These are phyloP conservation scores for Rhinophrynus dorsalis DNA, from an alignment of 2,797 vertebrate genomes.

Conservation along the genomic window DNA sequence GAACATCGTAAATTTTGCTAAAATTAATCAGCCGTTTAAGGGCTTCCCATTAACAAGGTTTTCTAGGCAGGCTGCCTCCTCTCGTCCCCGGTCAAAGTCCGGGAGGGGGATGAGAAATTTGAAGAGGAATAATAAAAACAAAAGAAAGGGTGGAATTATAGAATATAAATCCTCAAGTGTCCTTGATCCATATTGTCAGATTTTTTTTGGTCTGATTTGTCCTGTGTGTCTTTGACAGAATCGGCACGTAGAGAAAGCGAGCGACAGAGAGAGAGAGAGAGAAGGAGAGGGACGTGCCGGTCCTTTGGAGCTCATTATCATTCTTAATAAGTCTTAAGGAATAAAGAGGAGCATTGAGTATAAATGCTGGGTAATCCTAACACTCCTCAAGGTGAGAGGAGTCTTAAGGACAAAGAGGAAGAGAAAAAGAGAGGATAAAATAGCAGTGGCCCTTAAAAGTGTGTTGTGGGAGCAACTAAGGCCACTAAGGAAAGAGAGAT, in stretches of 20 bases:
- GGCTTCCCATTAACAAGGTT: slow-evolving; percentile 90
- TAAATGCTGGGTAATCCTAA: slow-evolving; percentile 99
- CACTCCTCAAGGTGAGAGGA: slow-evolving; percentile 97
- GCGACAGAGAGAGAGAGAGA: slow-evolving; percentile 65
- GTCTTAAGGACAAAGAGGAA: slow-evolving; percentile 84
- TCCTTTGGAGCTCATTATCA: slow-evolving; percentile 99
- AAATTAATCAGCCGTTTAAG: slow-evolving; percentile 98
- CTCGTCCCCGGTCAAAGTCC: slow-evolving; percentile 62
- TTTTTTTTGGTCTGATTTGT: slow-evolving; percentile 84
- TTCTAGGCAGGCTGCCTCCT: slow-evolving; percentile 88
- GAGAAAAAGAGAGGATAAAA: slow-evolving; percentile 51
- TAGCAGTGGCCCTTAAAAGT: slow-evolving; percentile 22
- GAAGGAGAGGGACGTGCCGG: slow-evolving; percentile 81
- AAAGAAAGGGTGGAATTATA: slow-evolving; percentile 62
- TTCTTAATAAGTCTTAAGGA: slow-evolving; percentile 99
- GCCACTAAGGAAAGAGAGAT: background rate
- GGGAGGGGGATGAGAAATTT: slow-evolving; percentile 53
- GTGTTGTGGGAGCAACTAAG: background rate
- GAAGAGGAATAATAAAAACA: slow-evolving; percentile 66
- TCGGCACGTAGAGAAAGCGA: slow-evolving; percentile 74
- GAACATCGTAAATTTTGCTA: slow-evolving; percentile 84
- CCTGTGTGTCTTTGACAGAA: slow-evolving; percentile 87
- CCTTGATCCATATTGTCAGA: slow-evolving; percentile 73
- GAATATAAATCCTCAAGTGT: slow-evolving; percentile 67
- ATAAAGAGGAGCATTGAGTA: slow-evolving; percentile 94